A percentile compares a stretch with the other conserved stretches of the same genome.
Evolutionary conservation across 2,888 invertebrate species (phyloP).

Genomic region (Hydroisotoma schaefferi): DNA sequence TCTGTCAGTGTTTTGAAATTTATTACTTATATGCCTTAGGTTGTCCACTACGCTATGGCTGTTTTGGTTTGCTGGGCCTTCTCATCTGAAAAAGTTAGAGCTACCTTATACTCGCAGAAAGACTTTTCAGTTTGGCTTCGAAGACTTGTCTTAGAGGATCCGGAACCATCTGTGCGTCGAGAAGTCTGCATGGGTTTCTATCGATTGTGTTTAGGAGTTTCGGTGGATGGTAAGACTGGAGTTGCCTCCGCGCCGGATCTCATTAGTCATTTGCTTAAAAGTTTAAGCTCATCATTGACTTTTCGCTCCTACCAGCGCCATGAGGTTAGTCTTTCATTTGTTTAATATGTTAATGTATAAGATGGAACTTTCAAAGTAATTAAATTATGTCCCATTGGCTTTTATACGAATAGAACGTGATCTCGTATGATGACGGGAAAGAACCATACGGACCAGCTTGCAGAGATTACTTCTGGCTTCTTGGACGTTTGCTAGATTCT

Average conservation of each 20-base stretch:
- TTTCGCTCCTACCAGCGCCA: conserved; percentile 65
- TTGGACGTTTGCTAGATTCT: conserved; percentile 82
- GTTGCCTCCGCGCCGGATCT: conserved; percentile 59
- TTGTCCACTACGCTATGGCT: conserved; percentile 88
- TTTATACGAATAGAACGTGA: background rate
- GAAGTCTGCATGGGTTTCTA: conserved; percentile 93
- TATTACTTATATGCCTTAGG: conserved; percentile 52
- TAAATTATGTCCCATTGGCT: background rate
- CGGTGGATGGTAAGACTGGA: conserved; percentile 54
- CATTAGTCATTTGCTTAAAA: conserved; percentile 73
- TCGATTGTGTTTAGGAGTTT: conserved; percentile 69
- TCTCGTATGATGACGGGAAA: conserved; percentile 68
- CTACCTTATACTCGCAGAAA: conserved; percentile 69
- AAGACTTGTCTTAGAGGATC: conserved; percentile 81
- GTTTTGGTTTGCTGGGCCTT: conserved; percentile 90
- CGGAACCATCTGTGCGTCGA: conserved; percentile 83
- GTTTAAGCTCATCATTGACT: conserved; percentile 77
- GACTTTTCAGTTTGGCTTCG: conserved; percentile 73
- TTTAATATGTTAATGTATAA: background rate
- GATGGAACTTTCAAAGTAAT: background rate
- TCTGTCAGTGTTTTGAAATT: background rate
- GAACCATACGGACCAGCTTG: conserved; percentile 93
- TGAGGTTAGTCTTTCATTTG: conserved; percentile 51
- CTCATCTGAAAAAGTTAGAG: conserved; percentile 73
- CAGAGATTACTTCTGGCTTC: conserved; percentile 89